Conservation (phyloP, 2,113 vertebrate species). For the Scomber scombrus region DNA sequence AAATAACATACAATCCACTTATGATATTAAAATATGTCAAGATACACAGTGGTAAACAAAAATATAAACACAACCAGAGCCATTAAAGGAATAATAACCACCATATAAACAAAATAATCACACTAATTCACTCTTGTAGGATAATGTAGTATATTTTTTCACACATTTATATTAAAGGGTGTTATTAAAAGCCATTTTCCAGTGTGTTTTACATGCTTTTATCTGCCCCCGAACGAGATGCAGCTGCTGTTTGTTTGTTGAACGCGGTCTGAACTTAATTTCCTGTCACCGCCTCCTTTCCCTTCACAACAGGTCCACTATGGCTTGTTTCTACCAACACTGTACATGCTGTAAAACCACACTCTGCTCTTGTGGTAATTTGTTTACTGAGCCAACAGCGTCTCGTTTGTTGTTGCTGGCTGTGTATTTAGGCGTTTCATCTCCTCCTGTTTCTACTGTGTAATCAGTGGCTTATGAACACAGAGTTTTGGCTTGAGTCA, state of each 20-base stretch:
- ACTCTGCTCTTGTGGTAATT: not conserved
- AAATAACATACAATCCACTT: too few relatives aligned
- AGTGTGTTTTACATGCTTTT: not conserved
- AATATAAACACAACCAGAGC: too few relatives aligned
- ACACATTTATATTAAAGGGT: not conserved
- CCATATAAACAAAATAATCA: too few relatives aligned
- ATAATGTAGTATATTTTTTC: too few relatives aligned
- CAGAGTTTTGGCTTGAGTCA: not conserved
- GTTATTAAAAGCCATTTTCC: not conserved
- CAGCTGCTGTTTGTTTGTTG: not conserved
- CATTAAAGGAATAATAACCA: too few relatives aligned
- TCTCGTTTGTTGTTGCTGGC: slow-evolving; percentile 2
- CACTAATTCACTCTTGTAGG: too few relatives aligned
- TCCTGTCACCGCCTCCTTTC: not conserved
- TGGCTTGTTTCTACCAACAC: not conserved
- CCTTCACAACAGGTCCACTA: not conserved
- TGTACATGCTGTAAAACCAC: not conserved
- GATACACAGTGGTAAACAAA: too few relatives aligned
- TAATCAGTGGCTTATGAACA: not conserved
- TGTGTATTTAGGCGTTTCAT: not conserved
- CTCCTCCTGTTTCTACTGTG: slow-evolving; percentile 7
- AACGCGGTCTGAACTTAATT: not conserved
- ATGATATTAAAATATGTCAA: too few relatives aligned
- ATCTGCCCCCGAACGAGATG: not conserved
- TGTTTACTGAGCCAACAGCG: not conserved